Percentiles rank a stretch among this genome's conserved stretches.
Evolutionary conservation across 2,888 invertebrate species (phyloP).

Genomic region (Cancer borealis): DNA sequence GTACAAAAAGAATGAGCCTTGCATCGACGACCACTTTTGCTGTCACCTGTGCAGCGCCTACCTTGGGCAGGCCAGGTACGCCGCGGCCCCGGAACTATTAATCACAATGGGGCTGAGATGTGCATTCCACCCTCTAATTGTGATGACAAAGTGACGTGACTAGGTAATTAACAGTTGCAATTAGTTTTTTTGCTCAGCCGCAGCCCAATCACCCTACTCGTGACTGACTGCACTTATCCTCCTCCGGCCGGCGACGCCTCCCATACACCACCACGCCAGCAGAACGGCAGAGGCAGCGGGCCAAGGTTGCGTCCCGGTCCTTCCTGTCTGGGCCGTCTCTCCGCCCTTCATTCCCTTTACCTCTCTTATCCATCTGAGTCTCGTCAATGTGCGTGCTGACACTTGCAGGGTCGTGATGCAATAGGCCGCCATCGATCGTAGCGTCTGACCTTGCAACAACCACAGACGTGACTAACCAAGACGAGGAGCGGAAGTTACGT

Average conservation of each 20-base stretch:
- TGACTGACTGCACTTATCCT: slow-evolving; percentile 54
- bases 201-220: slow-evolving; percentile 25
- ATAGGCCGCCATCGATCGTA: slow-evolving; percentile 21
- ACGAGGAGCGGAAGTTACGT: slow-evolving; percentile 6
- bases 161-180: slow-evolving; percentile 61
- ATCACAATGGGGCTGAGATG: slow-evolving; percentile 55
- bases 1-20: background rate
- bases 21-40: slow-evolving; percentile 18
- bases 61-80: slow-evolving; percentile 39
- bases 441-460: slow-evolving; percentile 16
- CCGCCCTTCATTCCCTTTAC: background rate
- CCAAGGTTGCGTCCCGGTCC: slow-evolving; percentile 15
- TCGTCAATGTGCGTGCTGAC: slow-evolving; percentile 16
- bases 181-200: slow-evolving; percentile 50
- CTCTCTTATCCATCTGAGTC: background rate
- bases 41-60: slow-evolving; percentile 35
- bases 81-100: slow-evolving; percentile 52
- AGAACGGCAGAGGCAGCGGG: background rate
- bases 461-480: slow-evolving; percentile 33
- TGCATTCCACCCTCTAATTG: slow-evolving; percentile 63
- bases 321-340: slow-evolving; percentile 25
- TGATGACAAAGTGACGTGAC: slow-evolving; percentile 56
- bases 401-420: slow-evolving; percentile 41
- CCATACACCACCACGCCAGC: slow-evolving; percentile 31
- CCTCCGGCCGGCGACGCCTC: slow-evolving; percentile 35